Percentiles rank a stretch among this genome's conserved stretches.
Evolutionary conservation across 1,140 invertebrate genomes (phyloP).

Genomic region (Drosophila kanapiae): DNA sequence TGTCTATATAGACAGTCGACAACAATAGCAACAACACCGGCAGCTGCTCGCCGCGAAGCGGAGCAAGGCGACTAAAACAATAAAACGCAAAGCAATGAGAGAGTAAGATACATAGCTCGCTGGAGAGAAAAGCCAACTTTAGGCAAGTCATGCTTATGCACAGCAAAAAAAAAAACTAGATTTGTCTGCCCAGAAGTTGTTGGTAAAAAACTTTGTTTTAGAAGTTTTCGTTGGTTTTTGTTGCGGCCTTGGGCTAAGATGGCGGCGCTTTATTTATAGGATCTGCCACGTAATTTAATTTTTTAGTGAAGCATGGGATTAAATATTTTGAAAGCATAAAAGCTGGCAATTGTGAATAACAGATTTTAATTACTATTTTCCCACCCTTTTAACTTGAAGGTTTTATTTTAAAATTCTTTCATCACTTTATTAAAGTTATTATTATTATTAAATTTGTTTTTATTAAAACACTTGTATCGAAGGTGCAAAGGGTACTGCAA

Average conservation of each 20-base stretch:
- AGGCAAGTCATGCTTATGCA: constrained; percentile 49
- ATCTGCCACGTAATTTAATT: not conserved
- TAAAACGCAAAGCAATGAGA: constrained; percentile 39
- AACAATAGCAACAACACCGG: constrained; percentile 18
- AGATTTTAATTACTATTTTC: not conserved
- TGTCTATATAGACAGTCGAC: constrained; percentile 29
- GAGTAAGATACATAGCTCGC: constrained; percentile 26
- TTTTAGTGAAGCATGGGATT: not conserved
- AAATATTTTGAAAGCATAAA: no score
- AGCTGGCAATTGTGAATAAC: no score
- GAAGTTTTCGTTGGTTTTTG: not conserved
- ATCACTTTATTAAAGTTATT: no score
- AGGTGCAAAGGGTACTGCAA: no score
- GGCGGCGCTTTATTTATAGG: no score
- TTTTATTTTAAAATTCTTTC: no score
- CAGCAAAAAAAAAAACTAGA: constrained; percentile 14
- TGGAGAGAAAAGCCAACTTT: constrained; percentile 27
- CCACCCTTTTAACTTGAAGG: not conserved
- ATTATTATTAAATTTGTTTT: no score
- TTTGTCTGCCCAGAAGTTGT: not conserved
- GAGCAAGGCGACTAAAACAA: constrained; percentile 54
- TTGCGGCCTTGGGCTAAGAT: not conserved
- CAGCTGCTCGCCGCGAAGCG: constrained; percentile 48
- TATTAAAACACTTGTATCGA: no score
- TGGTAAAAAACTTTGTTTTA: not conserved